Percentiles rank a stretch among this genome's conserved stretches.
phyloP scores from a whole-genome alignment of 2,113 vertebrate species.

The Pteropus alecto region DNA sequence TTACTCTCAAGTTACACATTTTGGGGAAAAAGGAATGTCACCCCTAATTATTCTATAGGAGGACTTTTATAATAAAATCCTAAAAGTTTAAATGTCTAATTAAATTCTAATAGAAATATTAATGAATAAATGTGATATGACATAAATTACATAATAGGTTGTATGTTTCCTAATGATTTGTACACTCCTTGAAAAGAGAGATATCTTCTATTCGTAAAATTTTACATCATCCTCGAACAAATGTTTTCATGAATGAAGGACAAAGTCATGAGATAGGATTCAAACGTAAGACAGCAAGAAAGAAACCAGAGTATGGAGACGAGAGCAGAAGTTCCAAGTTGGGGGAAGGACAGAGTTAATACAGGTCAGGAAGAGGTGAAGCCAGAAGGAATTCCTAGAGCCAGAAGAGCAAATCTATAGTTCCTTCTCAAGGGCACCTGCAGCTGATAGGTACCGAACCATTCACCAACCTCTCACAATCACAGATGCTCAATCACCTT shows the following conservation, averaged over 20 bases:
- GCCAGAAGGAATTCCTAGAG: neutral
- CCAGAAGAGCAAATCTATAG: neutral
- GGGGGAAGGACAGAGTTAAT: neutral
- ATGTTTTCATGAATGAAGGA: neutral
- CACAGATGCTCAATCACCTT: neutral
- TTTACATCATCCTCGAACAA: neutral
- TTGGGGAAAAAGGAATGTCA: neutral
- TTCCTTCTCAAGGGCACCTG: neutral
- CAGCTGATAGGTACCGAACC: neutral
- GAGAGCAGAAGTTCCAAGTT: neutral
- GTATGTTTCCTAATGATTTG: neutral
- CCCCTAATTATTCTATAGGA: neutral
- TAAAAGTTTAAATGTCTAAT: neutral
- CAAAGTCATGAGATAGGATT: slow-evolving; percentile 25
- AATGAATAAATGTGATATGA: neutral
- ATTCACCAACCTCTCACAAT: neutral
- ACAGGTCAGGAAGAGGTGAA: slow-evolving; percentile 44
- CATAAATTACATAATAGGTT: neutral
- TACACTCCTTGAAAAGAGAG: slow-evolving; percentile 12
- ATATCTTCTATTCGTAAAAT: neutral
- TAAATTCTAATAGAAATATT: slow-evolving; percentile 5
- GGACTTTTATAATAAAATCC: slow-evolving; percentile 7
- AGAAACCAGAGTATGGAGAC: slow-evolving; percentile 21
- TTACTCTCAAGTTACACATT: neutral
- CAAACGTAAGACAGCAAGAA: slow-evolving; percentile 10